Percentiles rank a stretch among this genome's conserved stretches.
These are phyloP conservation scores for Drosophila parthenogenetica DNA, from an alignment of 2,888 invertebrate species.

Conservation along the genomic window DNA sequence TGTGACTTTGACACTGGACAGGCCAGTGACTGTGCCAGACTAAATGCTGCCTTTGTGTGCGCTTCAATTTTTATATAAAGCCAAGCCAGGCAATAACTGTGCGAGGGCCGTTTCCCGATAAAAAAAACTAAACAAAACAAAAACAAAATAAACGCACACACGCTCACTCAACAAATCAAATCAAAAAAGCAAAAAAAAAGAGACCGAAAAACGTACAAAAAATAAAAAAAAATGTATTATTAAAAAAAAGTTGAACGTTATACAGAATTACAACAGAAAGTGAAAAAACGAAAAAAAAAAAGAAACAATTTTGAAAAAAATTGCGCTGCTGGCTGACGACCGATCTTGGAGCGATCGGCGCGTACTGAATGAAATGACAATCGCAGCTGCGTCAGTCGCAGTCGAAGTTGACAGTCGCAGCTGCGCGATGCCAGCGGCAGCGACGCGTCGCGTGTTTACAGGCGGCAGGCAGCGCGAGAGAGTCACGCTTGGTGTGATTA, in stretches of 20 bases:
- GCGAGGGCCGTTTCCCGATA: constrained; percentile 67
- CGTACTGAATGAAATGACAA: constrained; percentile 76
- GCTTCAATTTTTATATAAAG: constrained; percentile 77
- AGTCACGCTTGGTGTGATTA: constrained; percentile 43
- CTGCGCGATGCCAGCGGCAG: constrained; percentile 40
- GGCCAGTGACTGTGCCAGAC: constrained; percentile 67
- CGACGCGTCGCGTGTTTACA: constrained; percentile 37
- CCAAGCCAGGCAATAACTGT: constrained; percentile 46
- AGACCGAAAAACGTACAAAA: constrained; percentile 41
- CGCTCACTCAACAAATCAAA: constrained; percentile 19
- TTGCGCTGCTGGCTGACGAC: constrained; percentile 75
- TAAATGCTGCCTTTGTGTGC: constrained; percentile 74
- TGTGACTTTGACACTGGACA: constrained; percentile 58
- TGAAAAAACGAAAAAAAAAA: constrained; percentile 53
- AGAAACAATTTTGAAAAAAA: constrained; percentile 60
- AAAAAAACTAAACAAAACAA: constrained; percentile 33
- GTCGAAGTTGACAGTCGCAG: constrained; percentile 20
- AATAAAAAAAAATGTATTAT: constrained; percentile 15
- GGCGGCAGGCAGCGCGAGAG: constrained; percentile 45
- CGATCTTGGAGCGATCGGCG: constrained; percentile 78
- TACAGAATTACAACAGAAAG: constrained; percentile 63
- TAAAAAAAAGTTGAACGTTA: constrained; percentile 34
- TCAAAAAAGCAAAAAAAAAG: constrained; percentile 32
- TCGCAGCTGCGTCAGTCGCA: constrained; percentile 47
- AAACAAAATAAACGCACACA: constrained; percentile 13